These are phyloP conservation scores for Anas platyrhynchos DNA, from an alignment of 2,113 vertebrate genomes.

Conservation along the genomic window DNA sequence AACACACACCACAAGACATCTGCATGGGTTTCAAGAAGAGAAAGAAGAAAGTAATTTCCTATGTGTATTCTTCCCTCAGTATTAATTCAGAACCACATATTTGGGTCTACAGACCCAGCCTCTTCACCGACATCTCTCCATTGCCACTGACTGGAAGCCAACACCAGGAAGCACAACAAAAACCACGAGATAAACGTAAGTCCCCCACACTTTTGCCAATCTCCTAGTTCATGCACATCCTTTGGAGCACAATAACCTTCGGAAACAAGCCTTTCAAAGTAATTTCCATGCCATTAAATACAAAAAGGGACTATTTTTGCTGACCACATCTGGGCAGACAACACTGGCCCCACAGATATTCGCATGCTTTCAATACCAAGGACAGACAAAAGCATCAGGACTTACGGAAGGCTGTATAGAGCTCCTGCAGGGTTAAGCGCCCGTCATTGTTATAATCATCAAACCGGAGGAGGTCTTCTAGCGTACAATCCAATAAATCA, in stretches of 20 bases:
- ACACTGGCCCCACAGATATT: background rate
- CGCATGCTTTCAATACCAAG: rapidly evolving
- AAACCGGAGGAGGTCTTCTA: conserved; percentile 89
- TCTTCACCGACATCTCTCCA: background rate
- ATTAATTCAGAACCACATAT: background rate
- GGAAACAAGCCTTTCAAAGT: background rate
- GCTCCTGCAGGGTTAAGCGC: conserved; percentile 86
- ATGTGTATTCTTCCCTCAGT: background rate
- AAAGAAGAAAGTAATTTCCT: background rate
- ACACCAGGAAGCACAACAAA: background rate
- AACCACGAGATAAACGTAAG: background rate
- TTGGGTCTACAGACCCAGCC: background rate
- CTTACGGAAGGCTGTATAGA: conserved; percentile 96
- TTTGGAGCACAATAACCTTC: background rate
- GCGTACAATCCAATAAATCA: conserved; percentile 83
- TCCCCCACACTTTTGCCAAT: background rate
- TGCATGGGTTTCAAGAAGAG: background rate
- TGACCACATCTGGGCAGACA: background rate
- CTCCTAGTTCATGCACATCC: background rate
- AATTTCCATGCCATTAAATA: background rate
- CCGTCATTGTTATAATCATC: conserved; percentile 93
- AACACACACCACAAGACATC: background rate
- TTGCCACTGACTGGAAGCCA: background rate
- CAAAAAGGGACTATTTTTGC: background rate
- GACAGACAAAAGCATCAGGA: background rate